phyloP scores from a whole-genome alignment of 2,113 vertebrate genomes.

The Oncorhynchus clarkii region DNA sequence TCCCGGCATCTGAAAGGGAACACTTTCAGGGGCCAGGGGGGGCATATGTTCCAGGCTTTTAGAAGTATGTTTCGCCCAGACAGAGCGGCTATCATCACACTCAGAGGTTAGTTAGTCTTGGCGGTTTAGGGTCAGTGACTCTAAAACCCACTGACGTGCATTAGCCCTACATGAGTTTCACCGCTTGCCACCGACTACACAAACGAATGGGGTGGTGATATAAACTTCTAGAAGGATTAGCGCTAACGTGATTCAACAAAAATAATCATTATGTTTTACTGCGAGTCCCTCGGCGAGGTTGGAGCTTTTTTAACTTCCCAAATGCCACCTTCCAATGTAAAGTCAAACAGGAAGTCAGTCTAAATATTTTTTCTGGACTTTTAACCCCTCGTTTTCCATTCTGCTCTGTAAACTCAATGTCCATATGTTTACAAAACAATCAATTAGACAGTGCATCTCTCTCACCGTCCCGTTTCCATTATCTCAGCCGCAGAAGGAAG shows the following conservation, averaged over 20 bases:
- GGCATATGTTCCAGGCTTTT: background rate
- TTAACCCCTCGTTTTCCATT: slow-evolving; percentile 11
- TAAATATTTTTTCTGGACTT: slow-evolving; percentile 8
- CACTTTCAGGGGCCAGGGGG: too few relatives aligned
- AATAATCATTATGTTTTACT: slow-evolving; percentile 26
- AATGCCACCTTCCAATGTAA: background rate
- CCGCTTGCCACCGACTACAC: background rate
- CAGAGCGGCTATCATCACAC: slow-evolving; percentile 27
- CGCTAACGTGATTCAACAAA: slow-evolving; percentile 8
- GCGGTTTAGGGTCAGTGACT: slow-evolving; percentile 41
- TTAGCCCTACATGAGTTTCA: slow-evolving; percentile 10
- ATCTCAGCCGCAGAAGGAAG: slow-evolving; percentile 35
- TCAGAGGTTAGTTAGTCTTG: slow-evolving; percentile 34
- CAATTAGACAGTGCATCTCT: slow-evolving; percentile 19
- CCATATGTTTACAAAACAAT: slow-evolving; percentile 35
- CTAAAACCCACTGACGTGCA: slow-evolving; percentile 19
- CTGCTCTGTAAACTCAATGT: slow-evolving; percentile 15
- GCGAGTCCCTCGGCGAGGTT: background rate
- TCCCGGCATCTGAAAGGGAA: slow-evolving; percentile 23
- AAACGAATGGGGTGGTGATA: slow-evolving; percentile 15
- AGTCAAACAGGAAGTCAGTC: slow-evolving; percentile 31
- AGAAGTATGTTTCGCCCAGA: slow-evolving; percentile 6
- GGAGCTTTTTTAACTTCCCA: background rate
- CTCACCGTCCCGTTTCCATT: slow-evolving; percentile 15
- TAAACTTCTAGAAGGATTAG: background rate